Evolutionary conservation across 2,113 vertebrate species (phyloP).

Genomic region (Ibidorhyncha struthersii): DNA sequence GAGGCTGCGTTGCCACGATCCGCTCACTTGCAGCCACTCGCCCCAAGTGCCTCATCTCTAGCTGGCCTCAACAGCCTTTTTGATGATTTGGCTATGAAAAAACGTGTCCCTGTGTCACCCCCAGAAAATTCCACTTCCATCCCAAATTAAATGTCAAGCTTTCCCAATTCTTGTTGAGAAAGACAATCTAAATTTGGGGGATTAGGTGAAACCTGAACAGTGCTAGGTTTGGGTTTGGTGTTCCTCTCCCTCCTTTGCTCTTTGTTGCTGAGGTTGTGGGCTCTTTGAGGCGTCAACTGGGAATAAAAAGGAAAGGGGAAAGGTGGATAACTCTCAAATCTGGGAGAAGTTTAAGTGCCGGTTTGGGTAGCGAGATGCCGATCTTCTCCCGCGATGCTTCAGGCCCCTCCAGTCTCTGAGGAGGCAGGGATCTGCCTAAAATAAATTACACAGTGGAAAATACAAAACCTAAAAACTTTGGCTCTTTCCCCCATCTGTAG

Average conservation of each 20-base stretch:
- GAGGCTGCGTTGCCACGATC: rapidly evolving
- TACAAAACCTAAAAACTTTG: neutral
- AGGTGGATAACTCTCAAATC: neutral
- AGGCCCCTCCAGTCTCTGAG: neutral
- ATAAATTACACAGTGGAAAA: neutral
- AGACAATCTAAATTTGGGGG: neutral
- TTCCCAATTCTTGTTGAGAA: neutral
- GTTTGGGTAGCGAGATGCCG: neutral
- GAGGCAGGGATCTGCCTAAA: neutral
- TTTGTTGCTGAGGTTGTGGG: neutral
- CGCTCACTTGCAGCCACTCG: neutral
- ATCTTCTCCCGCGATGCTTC: rapidly evolving
- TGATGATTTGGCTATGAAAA: neutral
- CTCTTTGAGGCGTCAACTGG: neutral
- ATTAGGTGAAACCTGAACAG: neutral
- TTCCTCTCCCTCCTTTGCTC: neutral
- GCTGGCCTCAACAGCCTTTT: neutral
- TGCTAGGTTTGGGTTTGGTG: neutral
- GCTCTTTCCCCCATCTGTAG: rapidly evolving
- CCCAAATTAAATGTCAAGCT: neutral
- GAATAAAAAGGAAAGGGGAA: neutral
- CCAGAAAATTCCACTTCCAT: neutral
- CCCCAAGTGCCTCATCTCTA: neutral
- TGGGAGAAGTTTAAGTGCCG: neutral
- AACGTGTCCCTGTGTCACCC: neutral